These are phyloP conservation scores for Oreamnos americanus DNA, from an alignment of 2,113 vertebrate genomes.

Conservation along the genomic window DNA sequence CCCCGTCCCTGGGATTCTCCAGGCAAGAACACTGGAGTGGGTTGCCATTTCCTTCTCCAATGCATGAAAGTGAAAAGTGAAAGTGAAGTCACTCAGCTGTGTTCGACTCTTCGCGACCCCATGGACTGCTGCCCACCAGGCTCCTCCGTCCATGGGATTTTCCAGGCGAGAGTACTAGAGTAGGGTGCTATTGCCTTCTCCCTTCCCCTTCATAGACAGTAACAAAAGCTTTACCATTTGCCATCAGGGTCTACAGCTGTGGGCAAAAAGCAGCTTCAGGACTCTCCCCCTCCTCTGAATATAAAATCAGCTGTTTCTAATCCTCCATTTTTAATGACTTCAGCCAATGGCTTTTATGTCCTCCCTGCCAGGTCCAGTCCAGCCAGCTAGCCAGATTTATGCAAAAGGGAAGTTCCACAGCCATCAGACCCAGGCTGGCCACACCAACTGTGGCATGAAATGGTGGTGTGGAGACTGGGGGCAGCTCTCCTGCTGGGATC, in stretches of 20 bases:
- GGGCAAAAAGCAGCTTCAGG: conserved; percentile 4
- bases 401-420: not conserved
- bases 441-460: not conserved
- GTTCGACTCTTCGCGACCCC: too few species aligned
- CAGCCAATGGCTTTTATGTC: not conserved
- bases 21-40: too few species aligned
- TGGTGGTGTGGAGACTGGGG: not conserved
- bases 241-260: conserved; percentile 13
- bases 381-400: not conserved
- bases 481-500: not conserved
- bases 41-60: too few species aligned
- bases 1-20: too few species aligned
- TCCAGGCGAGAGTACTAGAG: too few species aligned
- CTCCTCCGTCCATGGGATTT: too few species aligned
- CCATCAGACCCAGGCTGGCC: not conserved
- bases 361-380: not conserved
- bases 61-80: too few species aligned
- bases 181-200: too few species aligned
- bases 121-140: too few species aligned
- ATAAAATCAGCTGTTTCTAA: conserved; percentile 48
- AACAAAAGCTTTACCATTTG: conserved; percentile 44
- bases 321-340: conserved; percentile 41
- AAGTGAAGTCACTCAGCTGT: too few species aligned
- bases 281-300: not conserved
- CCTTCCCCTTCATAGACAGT: not conserved